phyloP scores from a whole-genome alignment of 1,140 invertebrate genomes.

The Marisa cornuarietis region DNA sequence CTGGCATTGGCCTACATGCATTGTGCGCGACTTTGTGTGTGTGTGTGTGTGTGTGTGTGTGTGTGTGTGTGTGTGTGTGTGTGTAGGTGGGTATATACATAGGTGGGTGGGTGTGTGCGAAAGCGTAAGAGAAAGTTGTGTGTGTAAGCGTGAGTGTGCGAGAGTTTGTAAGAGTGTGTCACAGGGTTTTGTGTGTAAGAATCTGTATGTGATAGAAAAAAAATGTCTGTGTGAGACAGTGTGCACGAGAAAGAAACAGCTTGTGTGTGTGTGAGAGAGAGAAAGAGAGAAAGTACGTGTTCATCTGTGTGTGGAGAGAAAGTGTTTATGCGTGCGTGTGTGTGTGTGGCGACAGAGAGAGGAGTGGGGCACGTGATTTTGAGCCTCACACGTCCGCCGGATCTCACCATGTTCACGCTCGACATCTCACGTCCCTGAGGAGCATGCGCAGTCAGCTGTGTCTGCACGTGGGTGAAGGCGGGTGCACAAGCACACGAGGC shows the following conservation, averaged over 20 bases:
- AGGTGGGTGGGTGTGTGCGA: too few relatives aligned
- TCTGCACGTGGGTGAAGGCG: neutral
- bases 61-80: slow-evolving; percentile 6
- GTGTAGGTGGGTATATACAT: neutral
- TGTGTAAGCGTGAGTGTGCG: slow-evolving; percentile 4
- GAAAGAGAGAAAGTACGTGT: too few relatives aligned
- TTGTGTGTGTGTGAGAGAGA: too few relatives aligned
- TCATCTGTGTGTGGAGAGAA: neutral
- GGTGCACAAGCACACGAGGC: neutral
- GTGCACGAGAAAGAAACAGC: too few relatives aligned
- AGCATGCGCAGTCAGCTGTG: neutral
- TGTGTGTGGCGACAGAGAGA: neutral
- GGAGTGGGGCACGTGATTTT: too few relatives aligned
- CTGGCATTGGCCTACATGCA: neutral
- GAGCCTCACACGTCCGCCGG: too few relatives aligned
- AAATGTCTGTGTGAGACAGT: too few relatives aligned
- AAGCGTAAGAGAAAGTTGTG: neutral
- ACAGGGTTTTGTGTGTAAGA: too few relatives aligned
- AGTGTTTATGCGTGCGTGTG: neutral
- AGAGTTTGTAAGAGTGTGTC: too few relatives aligned
- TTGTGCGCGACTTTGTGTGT: neutral
- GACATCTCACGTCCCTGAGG: neutral
- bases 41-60: slow-evolving; percentile 1
- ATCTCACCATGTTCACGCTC: too few relatives aligned
- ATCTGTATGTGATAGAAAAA: too few relatives aligned